Evolutionary conservation across 2,888 invertebrate genomes (phyloP), one percentile per base, ranked within the genome.

Genomic region (Nemurella pictetii): DNA sequence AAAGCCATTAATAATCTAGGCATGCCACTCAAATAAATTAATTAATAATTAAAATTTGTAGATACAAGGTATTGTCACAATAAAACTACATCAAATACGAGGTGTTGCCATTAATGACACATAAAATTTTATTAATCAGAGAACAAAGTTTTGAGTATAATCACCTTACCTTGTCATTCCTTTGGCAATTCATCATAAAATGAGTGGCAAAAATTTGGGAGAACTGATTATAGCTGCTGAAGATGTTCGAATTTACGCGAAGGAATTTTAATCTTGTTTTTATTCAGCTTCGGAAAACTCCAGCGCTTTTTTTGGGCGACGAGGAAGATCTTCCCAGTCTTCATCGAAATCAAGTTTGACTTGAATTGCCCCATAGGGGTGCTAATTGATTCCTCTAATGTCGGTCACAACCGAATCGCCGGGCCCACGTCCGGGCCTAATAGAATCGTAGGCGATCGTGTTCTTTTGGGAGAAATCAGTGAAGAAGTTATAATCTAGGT

Each of bases 381-480:
- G 78, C 55, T 87, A 88, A 30, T 86, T 84, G 0, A 88, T 35
- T 27, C 81, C 85, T n/a, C 86, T 81, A 4, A 87, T 15, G 55
- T 88, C 86, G n/a, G 86, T 86, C 7, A 88, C 88, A 72, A 83
- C 84, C 1, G 87, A 86, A 30, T 88, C 88, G n/a, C 86, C 86
- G 20, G 77, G 28, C 36, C 86, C 87, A n/a, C 12, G 82, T n/a
- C 87, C 88, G 9, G 88, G 87, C n/a, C 88, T 85, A 77, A 88
- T 88, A 20, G 86, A 87, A 9, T 29, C n/a, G 29, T 73, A 73
- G 3, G 20, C 26, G 5, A 73, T 73, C 15, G 86, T 87, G n/a
- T 82, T 72, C 15, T 86, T 36, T 15, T 72, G 3, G n/a, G 73
- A 25, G 15, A 73, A 73, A 73, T 73, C 73, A 7, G 5, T 73